phyloP scores from a whole-genome alignment of 2,888 invertebrate genomes.

The Rutpela maculata region DNA sequence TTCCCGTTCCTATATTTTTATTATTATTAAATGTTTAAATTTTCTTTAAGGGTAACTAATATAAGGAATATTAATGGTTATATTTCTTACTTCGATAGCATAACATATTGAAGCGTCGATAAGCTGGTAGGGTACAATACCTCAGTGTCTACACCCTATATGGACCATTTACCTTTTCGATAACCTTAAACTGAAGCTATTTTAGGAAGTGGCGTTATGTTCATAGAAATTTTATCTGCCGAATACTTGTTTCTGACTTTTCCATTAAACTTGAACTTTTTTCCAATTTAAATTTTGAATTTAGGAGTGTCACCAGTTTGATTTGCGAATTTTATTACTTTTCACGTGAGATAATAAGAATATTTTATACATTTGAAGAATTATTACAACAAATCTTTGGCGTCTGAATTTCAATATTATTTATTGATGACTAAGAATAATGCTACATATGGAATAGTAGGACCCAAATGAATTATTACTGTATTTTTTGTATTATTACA shows the following conservation, averaged over 20 bases:
- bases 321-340: not conserved
- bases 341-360: no score
- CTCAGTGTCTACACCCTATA: slow-evolving; percentile 59
- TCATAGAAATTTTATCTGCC: slow-evolving; percentile 51
- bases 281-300: slow-evolving; percentile 8
- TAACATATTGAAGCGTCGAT: slow-evolving; percentile 19
- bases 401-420: no score
- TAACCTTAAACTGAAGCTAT: slow-evolving; percentile 56
- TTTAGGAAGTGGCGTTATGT: slow-evolving; percentile 52
- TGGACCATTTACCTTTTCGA: slow-evolving; percentile 58
- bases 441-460: no score
- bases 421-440: no score
- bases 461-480: no score
- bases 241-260: slow-evolving; percentile 43
- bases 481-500: no score
- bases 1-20: no score
- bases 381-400: no score
- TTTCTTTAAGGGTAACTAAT: no score
- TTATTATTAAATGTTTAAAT: no score
- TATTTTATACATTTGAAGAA: no score
- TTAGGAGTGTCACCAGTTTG: not conserved
- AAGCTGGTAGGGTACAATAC: slow-evolving; percentile 47
- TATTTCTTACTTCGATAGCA: not conserved
- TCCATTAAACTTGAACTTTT: slow-evolving; percentile 42
- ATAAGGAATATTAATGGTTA: no score